Evolutionary conservation across 1,140 invertebrate species (phyloP).

Genomic region (Trypoxylus dichotomus): DNA sequence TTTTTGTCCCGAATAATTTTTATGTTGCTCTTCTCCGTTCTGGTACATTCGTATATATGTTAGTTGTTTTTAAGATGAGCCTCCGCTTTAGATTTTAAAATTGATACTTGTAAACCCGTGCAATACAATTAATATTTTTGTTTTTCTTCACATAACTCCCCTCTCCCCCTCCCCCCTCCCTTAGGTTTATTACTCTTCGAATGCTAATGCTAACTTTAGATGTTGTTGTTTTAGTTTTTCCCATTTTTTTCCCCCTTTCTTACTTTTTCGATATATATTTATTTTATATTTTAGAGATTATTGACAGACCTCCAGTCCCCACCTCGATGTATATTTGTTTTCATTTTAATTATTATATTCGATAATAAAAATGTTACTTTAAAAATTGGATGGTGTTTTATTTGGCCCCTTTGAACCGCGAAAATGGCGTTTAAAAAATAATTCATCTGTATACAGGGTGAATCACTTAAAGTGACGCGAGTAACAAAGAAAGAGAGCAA

Average conservation of each 20-base stretch:
- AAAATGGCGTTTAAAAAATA: too few species aligned
- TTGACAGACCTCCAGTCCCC: not conserved
- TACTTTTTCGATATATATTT: not conserved
- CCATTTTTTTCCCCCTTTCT: not conserved
- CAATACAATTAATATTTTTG: not conserved
- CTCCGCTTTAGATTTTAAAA: not conserved
- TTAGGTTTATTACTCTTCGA: not conserved
- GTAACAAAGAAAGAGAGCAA: too few species aligned
- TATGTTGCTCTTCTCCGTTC: not conserved
- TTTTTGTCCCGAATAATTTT: not conserved
- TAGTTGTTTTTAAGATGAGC: not conserved
- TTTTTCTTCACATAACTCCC: not conserved
- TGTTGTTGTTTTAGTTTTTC: not conserved
- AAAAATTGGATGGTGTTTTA: not conserved
- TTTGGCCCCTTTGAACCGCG: not conserved
- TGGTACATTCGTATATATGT: not conserved
- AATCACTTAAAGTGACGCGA: too few species aligned
- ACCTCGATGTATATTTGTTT: conserved; percentile 12
- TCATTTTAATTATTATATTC: conserved; percentile 12
- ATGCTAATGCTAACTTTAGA: not conserved
- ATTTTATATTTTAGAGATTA: conserved; percentile 19
- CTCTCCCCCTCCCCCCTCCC: not conserved
- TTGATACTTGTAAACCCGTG: not conserved
- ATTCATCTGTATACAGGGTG: too few species aligned
- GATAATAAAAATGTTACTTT: conserved; percentile 20